These are phyloP conservation scores for Tenebrosternarchus preto DNA, from an alignment of 2,113 vertebrate genomes.

Conservation along the genomic window DNA sequence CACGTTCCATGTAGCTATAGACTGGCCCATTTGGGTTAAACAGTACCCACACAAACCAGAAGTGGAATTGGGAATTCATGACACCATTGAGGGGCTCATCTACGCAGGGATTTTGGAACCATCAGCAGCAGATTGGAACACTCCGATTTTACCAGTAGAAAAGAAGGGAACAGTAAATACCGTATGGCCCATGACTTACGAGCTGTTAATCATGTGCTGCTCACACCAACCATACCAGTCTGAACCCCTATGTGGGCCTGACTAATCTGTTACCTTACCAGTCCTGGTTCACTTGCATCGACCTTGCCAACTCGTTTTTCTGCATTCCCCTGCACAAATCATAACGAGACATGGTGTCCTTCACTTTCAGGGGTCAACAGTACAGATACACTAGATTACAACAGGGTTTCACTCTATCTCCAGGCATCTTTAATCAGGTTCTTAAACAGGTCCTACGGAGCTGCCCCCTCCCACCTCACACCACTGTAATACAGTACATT, in stretches of 20 bases:
- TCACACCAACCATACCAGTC: neutral
- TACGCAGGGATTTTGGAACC: no score
- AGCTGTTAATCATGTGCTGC: neutral
- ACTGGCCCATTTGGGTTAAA: neutral
- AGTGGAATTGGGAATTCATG: neutral
- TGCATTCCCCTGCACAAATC: neutral
- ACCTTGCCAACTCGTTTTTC: slow-evolving; percentile 14
- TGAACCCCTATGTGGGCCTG: slow-evolving; percentile 7
- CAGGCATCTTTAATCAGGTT: neutral
- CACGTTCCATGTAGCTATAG: neutral
- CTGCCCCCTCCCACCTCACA: neutral
- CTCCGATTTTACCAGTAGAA: neutral
- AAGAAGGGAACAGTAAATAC: neutral
- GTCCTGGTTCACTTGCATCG: neutral
- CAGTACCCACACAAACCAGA: neutral
- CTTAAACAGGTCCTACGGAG: neutral
- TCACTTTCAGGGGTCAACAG: neutral
- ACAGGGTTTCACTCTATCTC: neutral
- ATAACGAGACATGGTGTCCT: neutral
- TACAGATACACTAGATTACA: neutral
- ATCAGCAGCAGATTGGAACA: neutral
- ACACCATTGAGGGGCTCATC: neutral
- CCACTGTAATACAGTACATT: neutral
- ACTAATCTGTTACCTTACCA: neutral
- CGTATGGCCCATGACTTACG: neutral